Percentiles rank a stretch among this genome's conserved stretches.
These are phyloP conservation scores for Micrastur ruficollis DNA, from an alignment of 2,797 vertebrate genomes.

Conservation along the genomic window DNA sequence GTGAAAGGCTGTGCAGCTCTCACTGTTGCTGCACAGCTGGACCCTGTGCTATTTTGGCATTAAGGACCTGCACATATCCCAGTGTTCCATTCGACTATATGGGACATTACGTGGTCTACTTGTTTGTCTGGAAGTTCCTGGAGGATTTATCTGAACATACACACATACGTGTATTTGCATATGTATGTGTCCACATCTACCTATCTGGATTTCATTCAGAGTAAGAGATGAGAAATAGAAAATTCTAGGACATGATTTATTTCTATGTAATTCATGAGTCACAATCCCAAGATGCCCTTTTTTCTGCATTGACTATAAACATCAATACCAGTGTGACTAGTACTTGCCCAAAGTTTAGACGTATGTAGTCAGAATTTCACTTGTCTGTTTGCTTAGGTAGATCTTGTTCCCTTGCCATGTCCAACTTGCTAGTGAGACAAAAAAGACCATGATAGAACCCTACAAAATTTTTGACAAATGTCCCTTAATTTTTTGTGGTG, in stretches of 20 bases:
- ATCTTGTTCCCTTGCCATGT: not conserved
- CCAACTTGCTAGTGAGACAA: not conserved
- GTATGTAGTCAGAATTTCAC: not conserved
- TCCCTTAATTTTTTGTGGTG: not conserved
- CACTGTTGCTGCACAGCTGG: not conserved
- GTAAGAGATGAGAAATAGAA: not conserved
- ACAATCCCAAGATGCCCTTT: not conserved
- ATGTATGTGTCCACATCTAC: not conserved
- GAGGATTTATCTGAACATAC: not conserved
- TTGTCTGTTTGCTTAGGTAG: not conserved
- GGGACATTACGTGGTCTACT: not conserved
- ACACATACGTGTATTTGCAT: not conserved
- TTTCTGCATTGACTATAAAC: not conserved
- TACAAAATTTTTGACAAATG: not conserved
- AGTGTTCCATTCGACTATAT: not conserved
- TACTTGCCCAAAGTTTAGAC: not conserved
- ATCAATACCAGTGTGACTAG: not conserved
- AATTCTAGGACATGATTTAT: not conserved
- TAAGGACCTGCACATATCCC: not conserved
- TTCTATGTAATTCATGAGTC: not conserved
- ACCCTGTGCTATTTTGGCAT: not conserved
- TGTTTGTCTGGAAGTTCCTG: not conserved
- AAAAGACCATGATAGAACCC: not conserved
- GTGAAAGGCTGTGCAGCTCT: no score
- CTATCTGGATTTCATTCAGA: not conserved